Evolutionary conservation across 2,113 vertebrate species (phyloP).

Genomic region (Heterotilapia buettikoferi): DNA sequence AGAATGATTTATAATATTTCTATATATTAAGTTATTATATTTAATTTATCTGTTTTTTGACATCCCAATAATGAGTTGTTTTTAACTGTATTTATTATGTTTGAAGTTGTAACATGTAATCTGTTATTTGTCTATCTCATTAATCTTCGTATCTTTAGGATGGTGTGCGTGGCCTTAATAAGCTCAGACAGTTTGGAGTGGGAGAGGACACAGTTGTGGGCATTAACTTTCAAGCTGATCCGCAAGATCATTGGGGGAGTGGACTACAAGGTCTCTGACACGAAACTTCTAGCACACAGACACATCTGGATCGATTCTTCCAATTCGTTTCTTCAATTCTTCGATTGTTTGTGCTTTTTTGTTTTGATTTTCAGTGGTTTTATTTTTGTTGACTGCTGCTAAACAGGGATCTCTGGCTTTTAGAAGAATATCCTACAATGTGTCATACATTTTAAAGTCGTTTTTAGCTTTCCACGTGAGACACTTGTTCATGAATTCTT

Average conservation of each 20-base stretch:
- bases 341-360: not conserved
- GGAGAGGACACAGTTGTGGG: conserved; percentile 96
- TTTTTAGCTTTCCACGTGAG: not conserved
- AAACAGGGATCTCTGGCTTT: not conserved
- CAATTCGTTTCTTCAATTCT: not conserved
- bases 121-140: not conserved
- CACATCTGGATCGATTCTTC: not conserved
- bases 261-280: conserved; percentile 87
- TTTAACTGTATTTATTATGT: not conserved
- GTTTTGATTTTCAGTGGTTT: not conserved
- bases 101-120: not conserved
- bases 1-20: not conserved
- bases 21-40: not conserved
- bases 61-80: not conserved
- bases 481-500: not conserved
- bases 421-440: not conserved
- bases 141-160: conserved; percentile 62
- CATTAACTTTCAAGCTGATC: conserved; percentile 90
- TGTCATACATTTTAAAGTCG: not conserved
- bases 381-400: not conserved
- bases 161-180: conserved; percentile 93
- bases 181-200: conserved; percentile 91
- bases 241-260: conserved; percentile 97
- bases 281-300: not conserved
- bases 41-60: not conserved